Evolutionary conservation across 2,797 vertebrate genomes (phyloP).

Genomic region (Melanotaenia parkinsoni): DNA sequence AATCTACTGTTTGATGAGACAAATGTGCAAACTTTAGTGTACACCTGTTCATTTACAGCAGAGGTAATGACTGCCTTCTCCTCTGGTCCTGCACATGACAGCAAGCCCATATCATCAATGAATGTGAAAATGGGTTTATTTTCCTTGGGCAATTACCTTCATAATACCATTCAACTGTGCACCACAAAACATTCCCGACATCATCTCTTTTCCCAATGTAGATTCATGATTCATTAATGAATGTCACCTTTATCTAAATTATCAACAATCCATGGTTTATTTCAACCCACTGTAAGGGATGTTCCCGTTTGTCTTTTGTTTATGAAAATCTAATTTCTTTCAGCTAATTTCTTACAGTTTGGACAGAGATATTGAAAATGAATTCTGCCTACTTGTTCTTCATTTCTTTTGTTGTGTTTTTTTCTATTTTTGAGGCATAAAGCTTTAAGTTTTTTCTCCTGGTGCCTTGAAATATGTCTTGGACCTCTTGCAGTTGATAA

Average conservation of each 20-base stretch:
- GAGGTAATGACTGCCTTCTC: background rate
- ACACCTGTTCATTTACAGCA: background rate
- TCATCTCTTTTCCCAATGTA: background rate
- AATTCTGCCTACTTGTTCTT: background rate
- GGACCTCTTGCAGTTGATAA: background rate
- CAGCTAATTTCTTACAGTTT: background rate
- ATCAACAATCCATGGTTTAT: background rate
- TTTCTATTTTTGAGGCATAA: background rate
- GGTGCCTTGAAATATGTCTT: background rate
- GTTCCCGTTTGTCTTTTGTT: background rate
- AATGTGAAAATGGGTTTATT: background rate
- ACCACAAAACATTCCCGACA: background rate
- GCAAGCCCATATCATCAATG: background rate
- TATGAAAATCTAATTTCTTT: background rate
- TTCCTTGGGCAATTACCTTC: background rate
- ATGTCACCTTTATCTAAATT: background rate
- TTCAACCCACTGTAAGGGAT: background rate
- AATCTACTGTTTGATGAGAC: background rate
- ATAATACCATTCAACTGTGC: background rate
- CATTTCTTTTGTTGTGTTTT: background rate
- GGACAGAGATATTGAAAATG: background rate
- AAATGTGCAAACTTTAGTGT: background rate
- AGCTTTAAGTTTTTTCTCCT: background rate
- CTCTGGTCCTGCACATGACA: background rate
- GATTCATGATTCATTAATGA: background rate